Percentiles rank a stretch among this genome's conserved stretches.
These are phyloP conservation scores for Seladonia tumulorum DNA, from an alignment of 2,888 invertebrate species.

Conservation along the genomic window DNA sequence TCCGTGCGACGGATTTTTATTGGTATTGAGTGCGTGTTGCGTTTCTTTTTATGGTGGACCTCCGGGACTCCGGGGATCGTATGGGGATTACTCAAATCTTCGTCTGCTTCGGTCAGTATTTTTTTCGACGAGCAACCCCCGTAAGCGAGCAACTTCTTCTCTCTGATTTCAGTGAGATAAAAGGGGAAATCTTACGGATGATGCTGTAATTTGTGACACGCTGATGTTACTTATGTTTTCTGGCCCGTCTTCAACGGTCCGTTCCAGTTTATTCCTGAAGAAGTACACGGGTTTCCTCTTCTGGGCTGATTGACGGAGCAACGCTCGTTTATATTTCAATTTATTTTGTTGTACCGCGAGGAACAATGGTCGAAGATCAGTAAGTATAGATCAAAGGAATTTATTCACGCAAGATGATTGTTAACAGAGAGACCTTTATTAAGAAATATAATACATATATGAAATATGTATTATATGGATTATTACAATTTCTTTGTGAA, in stretches of 20 bases:
- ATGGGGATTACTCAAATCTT: neutral
- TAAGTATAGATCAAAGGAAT: neutral
- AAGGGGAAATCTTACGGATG: neutral
- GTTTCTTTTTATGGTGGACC: slow-evolving; percentile 2
- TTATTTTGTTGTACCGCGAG: neutral
- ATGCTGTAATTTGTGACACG: slow-evolving; percentile 11
- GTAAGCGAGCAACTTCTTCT: neutral
- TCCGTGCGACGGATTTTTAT: slow-evolving; percentile 22
- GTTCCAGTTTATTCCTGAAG: neutral
- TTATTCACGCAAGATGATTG: neutral
- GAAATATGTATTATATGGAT: neutral
- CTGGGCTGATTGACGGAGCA: neutral
- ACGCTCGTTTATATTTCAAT: neutral
- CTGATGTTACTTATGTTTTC: neutral
- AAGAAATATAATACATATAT: neutral
- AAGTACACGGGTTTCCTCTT: slow-evolving; percentile 9
- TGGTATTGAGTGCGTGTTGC: slow-evolving; percentile 5
- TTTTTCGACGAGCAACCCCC: neutral
- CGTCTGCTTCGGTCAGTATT: neutral
- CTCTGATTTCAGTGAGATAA: neutral
- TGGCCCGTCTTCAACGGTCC: neutral
- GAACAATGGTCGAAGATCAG: neutral
- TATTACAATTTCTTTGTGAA: neutral
- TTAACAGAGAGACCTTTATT: neutral
- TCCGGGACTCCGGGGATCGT: neutral